Evolutionary conservation across 2,888 invertebrate species (phyloP), one percentile per base, ranked within the genome.

Genomic region (Napeogenes sylphis): DNA sequence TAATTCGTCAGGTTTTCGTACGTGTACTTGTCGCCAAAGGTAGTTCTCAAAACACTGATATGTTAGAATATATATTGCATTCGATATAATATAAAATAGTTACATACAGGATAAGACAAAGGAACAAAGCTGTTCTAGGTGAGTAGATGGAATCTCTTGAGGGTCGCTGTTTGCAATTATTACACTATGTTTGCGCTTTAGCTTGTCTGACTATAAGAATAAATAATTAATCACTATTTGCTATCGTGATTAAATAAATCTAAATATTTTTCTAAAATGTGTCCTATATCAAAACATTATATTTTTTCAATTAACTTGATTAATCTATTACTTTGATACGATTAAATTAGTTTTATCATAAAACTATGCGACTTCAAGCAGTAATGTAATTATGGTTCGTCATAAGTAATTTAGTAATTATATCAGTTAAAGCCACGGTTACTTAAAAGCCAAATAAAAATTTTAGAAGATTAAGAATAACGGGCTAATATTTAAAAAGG

Each of bases 381-480:
- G 82, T 80, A 78, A n/a, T n/a, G n/a, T n/a, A n/a, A 83, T 80
- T 82, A 80, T 83, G 79, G 83, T 83, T 79, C 80, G 81, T 84
- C 82, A 85, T 84, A 84, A 82, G 83, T 85, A 86, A 85, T 86
- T 83, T 76, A 84, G 80, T 83, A 85, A 82, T 83, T 83, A 82
- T 80, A 83, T 78, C 80, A 79, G 69, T 77, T 79, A 69, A 75
- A n/a, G n/a, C n/a, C n/a, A n/a, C n/a, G 73, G 78, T 78, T 81
- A 82, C 84, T 85, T 87, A 87, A 87, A 35, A 35, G 35, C 35
- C 35, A 5, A 35, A 4, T 35, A 4, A 35, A 35, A 35, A 35
- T 35, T 35, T 35, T 4, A 4, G 35, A 5, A 35, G 4, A 35
- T 35, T 35, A 35, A 4, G 6, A 5, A 6, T 5, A 35, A 35